These are phyloP conservation scores for Megaptera novaeangliae DNA, from an alignment of 2,113 vertebrate species.

Conservation along the genomic window DNA sequence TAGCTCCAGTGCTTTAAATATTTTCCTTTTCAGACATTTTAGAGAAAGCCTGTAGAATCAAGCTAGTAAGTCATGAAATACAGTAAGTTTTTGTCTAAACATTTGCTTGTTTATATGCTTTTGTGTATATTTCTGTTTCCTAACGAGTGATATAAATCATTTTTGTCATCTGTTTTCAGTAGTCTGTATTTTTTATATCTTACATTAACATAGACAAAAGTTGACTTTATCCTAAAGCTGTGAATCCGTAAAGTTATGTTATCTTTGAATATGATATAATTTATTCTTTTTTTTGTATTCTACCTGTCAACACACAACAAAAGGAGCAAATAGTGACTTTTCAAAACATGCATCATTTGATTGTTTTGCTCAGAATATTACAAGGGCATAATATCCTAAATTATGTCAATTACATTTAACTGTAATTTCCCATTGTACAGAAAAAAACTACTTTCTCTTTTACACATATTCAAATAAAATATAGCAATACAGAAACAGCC, in stretches of 20 bases:
- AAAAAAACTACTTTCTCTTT: not conserved
- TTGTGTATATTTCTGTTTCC: constrained; percentile 12
- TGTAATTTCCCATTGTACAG: not conserved
- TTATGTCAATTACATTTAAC: not conserved
- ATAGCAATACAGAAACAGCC: not conserved
- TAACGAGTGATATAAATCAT: constrained; percentile 16
- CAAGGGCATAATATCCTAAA: not conserved
- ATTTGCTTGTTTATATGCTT: constrained; percentile 2
- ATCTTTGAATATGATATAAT: not conserved
- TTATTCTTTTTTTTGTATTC: not conserved
- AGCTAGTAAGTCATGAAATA: not conserved
- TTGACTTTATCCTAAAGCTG: not conserved
- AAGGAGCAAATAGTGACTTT: not conserved
- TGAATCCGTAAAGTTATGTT: not conserved
- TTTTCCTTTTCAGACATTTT: constrained; percentile 25
- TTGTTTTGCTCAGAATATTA: not conserved
- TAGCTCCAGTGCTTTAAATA: not conserved
- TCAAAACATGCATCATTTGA: not conserved
- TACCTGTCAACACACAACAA: not conserved
- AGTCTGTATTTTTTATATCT: not conserved
- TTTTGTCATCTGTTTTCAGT: not conserved
- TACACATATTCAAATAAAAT: not conserved
- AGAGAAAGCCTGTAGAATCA: not conserved
- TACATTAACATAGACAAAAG: not conserved
- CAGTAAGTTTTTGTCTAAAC: constrained; percentile 26